Evolutionary conservation across 2,113 vertebrate genomes (phyloP).

Genomic region (Bubo bubo): DNA sequence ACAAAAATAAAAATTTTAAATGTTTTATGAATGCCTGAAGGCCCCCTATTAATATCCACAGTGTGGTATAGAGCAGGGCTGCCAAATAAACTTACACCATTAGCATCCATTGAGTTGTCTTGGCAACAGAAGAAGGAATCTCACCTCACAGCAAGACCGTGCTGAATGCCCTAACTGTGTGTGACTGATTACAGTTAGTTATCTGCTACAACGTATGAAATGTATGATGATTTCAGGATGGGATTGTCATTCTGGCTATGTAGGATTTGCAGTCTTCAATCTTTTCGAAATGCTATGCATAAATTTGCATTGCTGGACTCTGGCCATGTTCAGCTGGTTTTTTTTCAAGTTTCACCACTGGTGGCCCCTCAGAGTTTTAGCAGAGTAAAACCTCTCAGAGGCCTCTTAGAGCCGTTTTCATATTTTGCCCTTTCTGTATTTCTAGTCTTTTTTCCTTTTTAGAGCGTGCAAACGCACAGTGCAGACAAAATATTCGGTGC

Average conservation of each 20-base stretch:
- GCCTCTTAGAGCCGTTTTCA: neutral
- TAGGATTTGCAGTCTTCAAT: neutral
- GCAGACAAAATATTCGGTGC: neutral
- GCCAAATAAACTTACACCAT: constrained; percentile 20
- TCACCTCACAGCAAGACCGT: neutral
- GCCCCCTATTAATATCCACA: neutral
- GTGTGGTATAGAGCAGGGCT: neutral
- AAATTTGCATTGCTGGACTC: neutral
- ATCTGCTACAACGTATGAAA: neutral
- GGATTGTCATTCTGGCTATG: neutral
- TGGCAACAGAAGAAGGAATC: constrained; percentile 33
- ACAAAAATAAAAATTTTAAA: constrained; percentile 29
- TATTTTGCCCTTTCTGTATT: neutral
- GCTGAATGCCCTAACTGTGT: neutral
- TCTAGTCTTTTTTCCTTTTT: neutral
- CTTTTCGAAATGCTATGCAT: neutral
- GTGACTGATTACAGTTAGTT: neutral
- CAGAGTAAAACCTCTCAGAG: neutral
- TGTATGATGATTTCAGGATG: neutral
- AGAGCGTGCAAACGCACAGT: neutral
- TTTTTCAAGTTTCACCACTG: neutral
- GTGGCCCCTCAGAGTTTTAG: neutral
- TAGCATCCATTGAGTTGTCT: constrained; percentile 47
- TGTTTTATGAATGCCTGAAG: constrained; percentile 47
- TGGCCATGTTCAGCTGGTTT: neutral